Evolutionary conservation across 1,140 invertebrate species (phyloP), one percentile per base, ranked within the genome.

Genomic region (Charaxes varanes): DNA sequence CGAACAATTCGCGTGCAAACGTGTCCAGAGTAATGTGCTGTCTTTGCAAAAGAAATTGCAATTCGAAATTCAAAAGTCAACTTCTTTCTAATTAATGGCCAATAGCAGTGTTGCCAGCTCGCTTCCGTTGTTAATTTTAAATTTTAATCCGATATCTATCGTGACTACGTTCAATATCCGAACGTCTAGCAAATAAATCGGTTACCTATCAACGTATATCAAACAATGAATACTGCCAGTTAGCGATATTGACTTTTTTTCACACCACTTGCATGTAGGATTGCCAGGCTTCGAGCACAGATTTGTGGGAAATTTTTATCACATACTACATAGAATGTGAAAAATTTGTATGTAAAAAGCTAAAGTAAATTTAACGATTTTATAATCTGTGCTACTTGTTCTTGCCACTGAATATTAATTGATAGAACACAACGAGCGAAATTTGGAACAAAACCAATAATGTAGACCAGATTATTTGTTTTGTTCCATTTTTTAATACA

Each of bases 131-230:
- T 33, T 42, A 31, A 50, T 50, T 48, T 57, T 40, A 49, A 44
- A 42, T 54, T 51, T 35, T 47, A 38, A 49, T 51, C 53, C 57
- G 37, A 59, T 53, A 51, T 35, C 14, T 60, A 43, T 54, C 57
- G 60, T 71, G 62, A 57, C 63, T 57, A 31, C 28, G 37, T 57
- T 65, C 53, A 54, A 63, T 71, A 62, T 59, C 56, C 45, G 43
- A 47, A 44, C 47, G 43, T 45, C 33, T 36, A 36, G 32, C 47
- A 41, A 41, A 67, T 67, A 71, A 67, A 67, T 71, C 52, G 56
- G 64, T 52, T 58, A 61, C 53, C 58, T 55, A 67, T 70, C 63
- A 61, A 51, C 62, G 50, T 67, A 55, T 56, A 59, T 65, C 56
- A 63, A 56, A 42, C 38, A 45, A 41, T 46, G 53, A 47, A 49